phyloP scores from a whole-genome alignment of 2,888 invertebrate genomes.

The Papilio protenor region DNA sequence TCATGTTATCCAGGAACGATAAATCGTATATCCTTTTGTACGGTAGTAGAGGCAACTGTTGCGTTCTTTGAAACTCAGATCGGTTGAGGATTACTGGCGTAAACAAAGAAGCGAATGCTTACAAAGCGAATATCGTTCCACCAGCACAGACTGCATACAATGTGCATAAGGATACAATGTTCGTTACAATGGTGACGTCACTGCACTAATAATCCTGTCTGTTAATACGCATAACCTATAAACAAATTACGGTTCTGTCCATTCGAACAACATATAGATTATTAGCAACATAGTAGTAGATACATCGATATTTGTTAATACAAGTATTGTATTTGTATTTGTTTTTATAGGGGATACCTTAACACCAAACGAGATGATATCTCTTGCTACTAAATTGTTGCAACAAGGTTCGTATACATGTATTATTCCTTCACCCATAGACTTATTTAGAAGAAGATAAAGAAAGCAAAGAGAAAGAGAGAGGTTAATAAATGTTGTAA shows the following conservation, averaged over 20 bases:
- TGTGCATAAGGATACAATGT: constrained; percentile 32
- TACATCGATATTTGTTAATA: neutral
- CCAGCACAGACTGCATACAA: constrained; percentile 33
- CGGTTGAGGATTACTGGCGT: constrained; percentile 31
- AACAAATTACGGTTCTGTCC: neutral
- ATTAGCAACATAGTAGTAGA: neutral
- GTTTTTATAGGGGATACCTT: constrained; percentile 64
- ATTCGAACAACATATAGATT: neutral
- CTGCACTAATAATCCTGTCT: constrained; percentile 11
- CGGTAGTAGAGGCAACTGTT: constrained; percentile 34
- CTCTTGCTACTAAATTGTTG: constrained; percentile 58
- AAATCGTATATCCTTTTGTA: constrained; percentile 13
- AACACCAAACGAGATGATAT: constrained; percentile 63
- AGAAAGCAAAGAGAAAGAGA: neutral
- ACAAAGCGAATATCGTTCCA: constrained; percentile 41
- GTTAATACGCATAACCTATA: constrained; percentile 14
- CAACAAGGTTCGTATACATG: constrained; percentile 56
- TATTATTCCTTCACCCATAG: neutral
- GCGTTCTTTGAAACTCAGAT: constrained; percentile 37
- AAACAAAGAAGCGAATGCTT: constrained; percentile 34
- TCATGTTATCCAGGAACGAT: neutral
- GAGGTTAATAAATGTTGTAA: neutral
- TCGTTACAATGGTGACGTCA: constrained; percentile 29
- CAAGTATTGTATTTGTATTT: neutral
- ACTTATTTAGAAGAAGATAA: neutral